Base-by-base conservation (phyloP, 2,797 vertebrate genomes). In the Syngnathus acus region DNA sequence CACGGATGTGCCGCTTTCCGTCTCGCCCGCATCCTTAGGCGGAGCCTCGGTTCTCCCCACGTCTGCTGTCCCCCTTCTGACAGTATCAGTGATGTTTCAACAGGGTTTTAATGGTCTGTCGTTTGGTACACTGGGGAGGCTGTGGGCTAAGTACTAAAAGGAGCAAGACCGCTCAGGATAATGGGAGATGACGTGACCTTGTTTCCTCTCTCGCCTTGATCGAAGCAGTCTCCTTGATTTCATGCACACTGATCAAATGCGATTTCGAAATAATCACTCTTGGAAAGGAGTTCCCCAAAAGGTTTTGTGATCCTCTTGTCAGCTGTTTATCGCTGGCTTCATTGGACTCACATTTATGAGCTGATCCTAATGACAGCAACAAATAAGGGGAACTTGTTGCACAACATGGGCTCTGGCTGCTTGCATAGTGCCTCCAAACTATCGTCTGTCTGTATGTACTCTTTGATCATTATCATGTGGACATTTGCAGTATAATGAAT, bases 161-260 rank as follows among this genome's bases (percentile, higher is more conserved):
- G 67, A 78, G 67, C 73, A 70, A 70, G 72, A 75, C 77, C 72
- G 70, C 59, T 62, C 40, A 14, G 42, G 60, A 23, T 62, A 62
- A 89, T 89, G 68, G 65, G 77, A 87, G 65, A 67, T 86, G 85
- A 89, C 85, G 51, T 86, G 84, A 67, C 85, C 88, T 85, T 73
- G 60, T 87, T 88, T 84, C 75, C 76, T 72, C 26, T 32, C 42
- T 43, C 50, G 50, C 37, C 38, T 23, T 16, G 21, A 62, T 62
- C 14, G 42, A 45, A 45, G 7, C 40, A 21, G 6, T 62, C 55
- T 16, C 17, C 57, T 39, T 39, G 32, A 59, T 59, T 59, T 40
- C 57, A 59, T n/a, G 37, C 38, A 32, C 26, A 23, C 54, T 14
- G 23, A 57, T 57, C 23, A 51, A 51, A 51, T 21, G n/a, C n/a